These are phyloP conservation scores for crab-eating macaque (Macaca fascicularis) DNA, from an alignment of 2,113 vertebrate genomes.

Conservation along the genomic window T2T-MFA8v1.1 NC_088375.1:151585001-151585500, in stretches of 20 bases:
- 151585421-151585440: not conserved
- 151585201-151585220: not conserved
- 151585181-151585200: not conserved
- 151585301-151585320: not conserved
- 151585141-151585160: conserved; percentile 7
- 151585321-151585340: not conserved
- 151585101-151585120: conserved; percentile 59
- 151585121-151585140: conserved; percentile 26
- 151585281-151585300: not conserved
- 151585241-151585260: not conserved
- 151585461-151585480: not conserved
- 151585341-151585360: conserved; percentile 26
- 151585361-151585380: not conserved
- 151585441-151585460: not conserved
- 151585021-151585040: not conserved
- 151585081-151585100: conserved; percentile 35
- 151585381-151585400: not conserved
- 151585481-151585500: not conserved
- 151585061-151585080: conserved; percentile 27
- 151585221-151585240: not conserved
- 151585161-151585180: not conserved
- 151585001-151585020: not conserved
- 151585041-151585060: not conserved
- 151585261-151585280: not conserved
- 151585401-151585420: conserved; percentile 7